Evolutionary conservation across 2,888 invertebrate genomes (phyloP), one percentile per base, ranked within the genome.

Genomic region (Heteropelma amictum): DNA sequence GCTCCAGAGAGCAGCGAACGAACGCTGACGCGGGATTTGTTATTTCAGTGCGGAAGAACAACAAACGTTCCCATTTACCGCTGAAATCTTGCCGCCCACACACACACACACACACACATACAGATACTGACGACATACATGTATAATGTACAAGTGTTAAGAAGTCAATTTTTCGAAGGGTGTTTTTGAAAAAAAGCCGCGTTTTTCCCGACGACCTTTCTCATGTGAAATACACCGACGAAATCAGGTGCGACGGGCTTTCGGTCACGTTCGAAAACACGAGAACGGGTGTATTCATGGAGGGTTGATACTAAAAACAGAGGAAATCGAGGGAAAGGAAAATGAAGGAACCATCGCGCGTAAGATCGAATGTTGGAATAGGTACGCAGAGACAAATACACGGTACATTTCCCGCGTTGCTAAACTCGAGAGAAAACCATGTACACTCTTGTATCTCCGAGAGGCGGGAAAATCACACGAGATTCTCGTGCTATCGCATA

Each of bases 191-290:
- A 53, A 70, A 65, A 21, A 12, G 47, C 56, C 26, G 53, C 28
- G 10, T 26, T 42, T 64, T 53, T 61, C 28, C 51, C 26, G 23
- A 23, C 42, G 26, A 54, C 26, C 51, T 26, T 60, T 49, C n/a
- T 3, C 1, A 8, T n/a, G 33, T 33, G 14, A 23, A 38, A 35
- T 49, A 28, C 56, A 26, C 53, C 33, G 63, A 56, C 42, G 33
- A 84, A 86, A 85, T 87, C 86, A 85, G 83, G 82, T 82, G 83
- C 77, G 45, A 70, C 68, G 67, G 74, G 70, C 74, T 76, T 70
- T 64, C 28, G 72, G 85, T 81, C 87, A 87, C 87, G 86, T 87
- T 80, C 83, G 69, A 82, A 80, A 86, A 86, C 71, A 82, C 64
- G 14, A 23, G 51, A 51, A 45, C 35, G 51, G 38, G 26, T 45